Percentiles rank a stretch among this genome's conserved stretches.
phyloP scores from a whole-genome alignment of 2,113 vertebrate genomes.

The Ailuropoda melanoleuca region DNA sequence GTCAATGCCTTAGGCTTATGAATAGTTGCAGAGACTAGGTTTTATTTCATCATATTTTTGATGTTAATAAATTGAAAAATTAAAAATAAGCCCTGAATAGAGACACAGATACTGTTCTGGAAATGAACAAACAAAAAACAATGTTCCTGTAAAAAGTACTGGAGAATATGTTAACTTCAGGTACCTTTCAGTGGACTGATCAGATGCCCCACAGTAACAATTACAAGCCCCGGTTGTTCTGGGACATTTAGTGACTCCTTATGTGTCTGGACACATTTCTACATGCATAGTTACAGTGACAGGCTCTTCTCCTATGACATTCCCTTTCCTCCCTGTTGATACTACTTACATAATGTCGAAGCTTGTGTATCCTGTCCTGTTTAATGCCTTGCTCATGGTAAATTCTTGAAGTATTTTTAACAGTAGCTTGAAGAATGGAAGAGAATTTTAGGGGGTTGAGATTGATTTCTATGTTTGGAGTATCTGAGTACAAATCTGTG shows the following conservation, averaged over 20 bases:
- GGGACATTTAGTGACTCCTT: neutral
- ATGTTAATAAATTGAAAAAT: neutral
- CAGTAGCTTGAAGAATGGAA: neutral
- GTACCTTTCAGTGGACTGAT: neutral
- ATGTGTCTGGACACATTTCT: neutral
- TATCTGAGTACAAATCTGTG: neutral
- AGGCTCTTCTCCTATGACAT: neutral
- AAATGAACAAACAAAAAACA: neutral
- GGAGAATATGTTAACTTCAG: neutral
- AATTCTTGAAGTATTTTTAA: neutral
- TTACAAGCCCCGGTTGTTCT: neutral
- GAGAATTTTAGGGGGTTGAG: neutral
- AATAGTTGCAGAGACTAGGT: neutral
- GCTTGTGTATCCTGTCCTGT: neutral
- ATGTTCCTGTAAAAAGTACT: neutral
- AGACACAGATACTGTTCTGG: neutral
- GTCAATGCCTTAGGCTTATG: neutral
- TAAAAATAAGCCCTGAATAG: neutral
- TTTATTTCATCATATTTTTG: neutral
- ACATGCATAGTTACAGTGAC: neutral
- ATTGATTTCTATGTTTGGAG: slow-evolving; percentile 42
- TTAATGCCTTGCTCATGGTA: neutral
- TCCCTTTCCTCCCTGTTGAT: neutral
- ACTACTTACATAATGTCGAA: neutral
- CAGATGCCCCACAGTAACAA: neutral